These are phyloP conservation scores for Apeira syringaria DNA, from an alignment of 2,888 invertebrate genomes.

Conservation along the genomic window DNA sequence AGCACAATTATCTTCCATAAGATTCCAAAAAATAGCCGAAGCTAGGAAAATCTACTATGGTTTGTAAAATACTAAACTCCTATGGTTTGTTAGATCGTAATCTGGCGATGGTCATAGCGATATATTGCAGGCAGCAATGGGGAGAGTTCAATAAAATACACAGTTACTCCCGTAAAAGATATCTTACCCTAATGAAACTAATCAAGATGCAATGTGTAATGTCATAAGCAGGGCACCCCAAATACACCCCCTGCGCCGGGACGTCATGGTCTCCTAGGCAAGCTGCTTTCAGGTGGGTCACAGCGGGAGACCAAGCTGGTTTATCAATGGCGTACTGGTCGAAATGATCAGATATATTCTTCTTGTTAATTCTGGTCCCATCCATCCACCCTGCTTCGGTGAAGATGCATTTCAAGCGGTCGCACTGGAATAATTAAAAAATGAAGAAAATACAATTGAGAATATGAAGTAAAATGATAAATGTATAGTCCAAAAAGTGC, in stretches of 20 bases:
- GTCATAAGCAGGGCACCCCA: slow-evolving; percentile 63
- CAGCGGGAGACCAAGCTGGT: slow-evolving; percentile 52
- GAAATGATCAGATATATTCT: slow-evolving; percentile 43
- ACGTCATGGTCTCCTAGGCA: slow-evolving; percentile 46
- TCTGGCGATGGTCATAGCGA: no score
- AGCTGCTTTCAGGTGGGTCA: slow-evolving; percentile 36
- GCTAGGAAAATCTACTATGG: no score
- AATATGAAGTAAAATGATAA: no score
- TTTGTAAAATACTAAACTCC: no score
- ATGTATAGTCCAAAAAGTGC: no score
- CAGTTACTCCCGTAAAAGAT: no score
- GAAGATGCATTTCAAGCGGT: slow-evolving; percentile 52
- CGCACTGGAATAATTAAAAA: slow-evolving; percentile 66
- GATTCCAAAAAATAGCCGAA: no score
- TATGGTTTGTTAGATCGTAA: no score
- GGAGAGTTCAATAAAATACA: no score
- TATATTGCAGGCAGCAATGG: no score
- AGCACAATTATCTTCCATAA: no score
- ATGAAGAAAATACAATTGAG: not conserved
- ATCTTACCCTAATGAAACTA: slow-evolving; percentile 54
- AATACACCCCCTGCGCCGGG: slow-evolving; percentile 47
- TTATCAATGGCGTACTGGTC: slow-evolving; percentile 47
- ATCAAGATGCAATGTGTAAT: slow-evolving; percentile 48
- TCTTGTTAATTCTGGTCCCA: slow-evolving; percentile 44
- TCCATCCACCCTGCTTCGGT: slow-evolving; percentile 51